Percentiles rank a stretch among this genome's conserved stretches.
Evolutionary conservation across 2,888 invertebrate species (phyloP).

Genomic region (Craniophora ligustri): DNA sequence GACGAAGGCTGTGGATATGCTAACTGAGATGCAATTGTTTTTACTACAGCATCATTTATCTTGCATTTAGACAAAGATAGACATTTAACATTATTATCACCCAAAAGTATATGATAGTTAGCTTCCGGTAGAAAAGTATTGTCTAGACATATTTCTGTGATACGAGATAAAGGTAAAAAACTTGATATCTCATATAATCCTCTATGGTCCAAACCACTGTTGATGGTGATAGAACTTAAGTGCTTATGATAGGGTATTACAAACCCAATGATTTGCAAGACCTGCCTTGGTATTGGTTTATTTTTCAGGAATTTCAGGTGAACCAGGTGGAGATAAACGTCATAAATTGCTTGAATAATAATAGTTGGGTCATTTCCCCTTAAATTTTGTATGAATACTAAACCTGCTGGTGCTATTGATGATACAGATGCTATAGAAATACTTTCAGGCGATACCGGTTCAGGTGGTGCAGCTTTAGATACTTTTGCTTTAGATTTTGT

Average conservation of each 20-base stretch:
- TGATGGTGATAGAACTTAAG: constrained; percentile 59
- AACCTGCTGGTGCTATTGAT: background rate
- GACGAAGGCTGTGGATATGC: constrained; percentile 61
- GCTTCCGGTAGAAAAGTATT: constrained; percentile 58
- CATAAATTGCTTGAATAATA: constrained; percentile 56
- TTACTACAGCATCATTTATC: constrained; percentile 62
- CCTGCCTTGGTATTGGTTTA: constrained; percentile 55
- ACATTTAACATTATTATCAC: constrained; percentile 46
- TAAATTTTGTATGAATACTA: background rate
- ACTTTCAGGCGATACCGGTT: background rate
- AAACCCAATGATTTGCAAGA: constrained; percentile 64
- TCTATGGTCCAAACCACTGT: constrained; percentile 56
- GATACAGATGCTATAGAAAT: too few species aligned
- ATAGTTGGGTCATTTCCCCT: background rate
- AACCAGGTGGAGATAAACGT: constrained; percentile 55
- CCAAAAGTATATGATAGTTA: constrained; percentile 66
- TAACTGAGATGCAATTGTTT: constrained; percentile 60
- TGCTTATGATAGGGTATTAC: constrained; percentile 59
- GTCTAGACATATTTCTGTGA: constrained; percentile 71
- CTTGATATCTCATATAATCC: constrained; percentile 65
- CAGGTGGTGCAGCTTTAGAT: background rate
- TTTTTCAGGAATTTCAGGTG: constrained; percentile 66
- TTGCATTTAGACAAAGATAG: constrained; percentile 69
- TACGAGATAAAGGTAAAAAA: constrained; percentile 58
- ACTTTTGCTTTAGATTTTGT: background rate